These are phyloP conservation scores for Daubentonia madagascariensis DNA, from an alignment of 2,113 vertebrate genomes.

Conservation along the genomic window DNA sequence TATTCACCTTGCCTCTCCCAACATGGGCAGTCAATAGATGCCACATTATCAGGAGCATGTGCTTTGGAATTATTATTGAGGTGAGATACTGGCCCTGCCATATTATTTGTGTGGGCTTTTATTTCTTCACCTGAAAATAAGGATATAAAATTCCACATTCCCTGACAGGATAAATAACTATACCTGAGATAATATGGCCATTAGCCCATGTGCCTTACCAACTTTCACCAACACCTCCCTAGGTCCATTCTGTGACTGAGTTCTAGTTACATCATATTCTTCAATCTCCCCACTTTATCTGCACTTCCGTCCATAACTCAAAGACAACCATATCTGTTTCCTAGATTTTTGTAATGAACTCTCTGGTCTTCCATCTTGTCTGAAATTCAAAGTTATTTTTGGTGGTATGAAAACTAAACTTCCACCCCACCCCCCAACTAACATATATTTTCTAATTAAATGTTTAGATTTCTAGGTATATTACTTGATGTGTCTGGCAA, in stretches of 20 bases:
- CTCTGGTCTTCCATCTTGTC: background rate
- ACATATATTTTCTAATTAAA: background rate
- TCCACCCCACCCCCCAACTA: background rate
- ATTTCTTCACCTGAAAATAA: background rate
- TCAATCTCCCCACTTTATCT: background rate
- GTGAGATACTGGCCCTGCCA: background rate
- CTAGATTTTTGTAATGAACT: background rate
- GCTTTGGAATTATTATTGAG: background rate
- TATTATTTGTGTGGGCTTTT: background rate
- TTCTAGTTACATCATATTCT: background rate
- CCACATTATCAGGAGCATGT: background rate
- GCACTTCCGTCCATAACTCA: background rate
- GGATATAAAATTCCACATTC: background rate
- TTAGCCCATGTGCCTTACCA: background rate
- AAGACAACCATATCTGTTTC: background rate
- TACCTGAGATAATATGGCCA: background rate
- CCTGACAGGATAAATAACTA: background rate
- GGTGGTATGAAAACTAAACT: background rate
- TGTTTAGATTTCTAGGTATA: background rate
- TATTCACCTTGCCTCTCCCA: background rate
- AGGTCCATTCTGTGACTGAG: background rate
- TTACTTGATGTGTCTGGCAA: background rate
- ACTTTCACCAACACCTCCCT: background rate
- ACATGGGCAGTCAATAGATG: background rate
- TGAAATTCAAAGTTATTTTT: background rate